Evolutionary conservation across 2,797 vertebrate species (phyloP).

Genomic region (Cynodonichthys magdalenae): DNA sequence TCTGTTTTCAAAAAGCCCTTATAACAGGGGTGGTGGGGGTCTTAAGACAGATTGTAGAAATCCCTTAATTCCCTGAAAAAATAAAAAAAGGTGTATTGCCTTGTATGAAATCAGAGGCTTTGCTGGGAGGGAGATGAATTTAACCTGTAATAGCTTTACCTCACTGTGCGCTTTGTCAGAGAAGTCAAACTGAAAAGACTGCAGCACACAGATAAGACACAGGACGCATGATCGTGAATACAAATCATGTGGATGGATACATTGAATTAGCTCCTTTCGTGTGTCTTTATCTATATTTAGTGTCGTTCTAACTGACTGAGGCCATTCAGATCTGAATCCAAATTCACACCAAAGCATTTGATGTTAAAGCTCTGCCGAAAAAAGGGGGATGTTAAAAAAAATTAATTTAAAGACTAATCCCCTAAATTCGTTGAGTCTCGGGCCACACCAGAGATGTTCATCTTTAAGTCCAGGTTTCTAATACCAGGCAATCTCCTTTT

Average conservation of each 20-base stretch:
- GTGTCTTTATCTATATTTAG: conserved; percentile 20
- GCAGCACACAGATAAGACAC: conserved; percentile 59
- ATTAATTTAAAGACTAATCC: conserved; percentile 65
- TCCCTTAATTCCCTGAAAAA: conserved; percentile 93
- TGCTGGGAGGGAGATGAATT: conserved; percentile 82
- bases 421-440: conserved; percentile 58
- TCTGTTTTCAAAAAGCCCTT: conserved; percentile 86
- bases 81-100: conserved; percentile 87
- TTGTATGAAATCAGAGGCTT: conserved; percentile 90
- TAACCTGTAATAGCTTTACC: conserved; percentile 84
- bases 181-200: conserved; percentile 71
- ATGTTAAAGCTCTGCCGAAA: background rate
- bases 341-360: conserved; percentile 38
- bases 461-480: conserved; percentile 85
- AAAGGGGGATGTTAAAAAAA: conserved; percentile 12
- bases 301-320: background rate
- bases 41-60: conserved; percentile 92
- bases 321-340: background rate
- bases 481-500: conserved; percentile 84
- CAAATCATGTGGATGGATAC: conserved; percentile 18
- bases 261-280: background rate
- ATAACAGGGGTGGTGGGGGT: conserved; percentile 83
- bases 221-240: conserved; percentile 46
- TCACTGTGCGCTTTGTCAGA: conserved; percentile 77
- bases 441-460: conserved; percentile 72